Evolutionary conservation across 1,140 invertebrate species (phyloP), one percentile per base, ranked within the genome.

Genomic region (Trachelipus rathkii): DNA sequence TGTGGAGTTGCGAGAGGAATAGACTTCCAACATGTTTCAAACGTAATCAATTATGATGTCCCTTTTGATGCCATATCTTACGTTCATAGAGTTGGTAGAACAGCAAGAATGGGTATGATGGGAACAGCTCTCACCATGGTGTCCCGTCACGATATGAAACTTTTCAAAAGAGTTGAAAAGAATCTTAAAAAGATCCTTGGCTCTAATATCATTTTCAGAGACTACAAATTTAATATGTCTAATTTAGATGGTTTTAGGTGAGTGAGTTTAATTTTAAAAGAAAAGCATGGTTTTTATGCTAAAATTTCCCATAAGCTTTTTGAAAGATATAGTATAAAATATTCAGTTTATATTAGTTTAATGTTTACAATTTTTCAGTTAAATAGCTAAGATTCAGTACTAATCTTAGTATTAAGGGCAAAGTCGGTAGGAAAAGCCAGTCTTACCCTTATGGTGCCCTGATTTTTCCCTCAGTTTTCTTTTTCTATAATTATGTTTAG

Each of bases 21-120:
- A 78, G 97, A 99, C 86, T 99, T 99, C 85, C 95, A 98, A 83
- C 94, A 92, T 85, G 96, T 99, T 0, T 91, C 95, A 0, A 98
- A 98, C 87, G 94, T 99, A 0, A 93, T 99, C 50, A 99, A 99
- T 86, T 99, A 99, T 86, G 97, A 99, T 85, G 98, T 98, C 86
- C 97, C 97, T 0, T 83, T 88, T 0, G 91, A 93, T 84, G 89
- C 94, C 0, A 91, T 90, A 78, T 91, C 95, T 0, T 99, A 99
- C 83, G 91, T 99, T 79, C 97, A 99, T 85, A 87, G 97, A 83
- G 95, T 95, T 11, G 97, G 96, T 1, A 88, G 95, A 81, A 98
- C 97, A 7, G 97, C 97, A 0, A 88, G 97, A 79, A 97, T 95
- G 15, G 94, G 92, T 78, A 96, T 96, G 85, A 89, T 93, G 87